Evolutionary conservation across 2,888 invertebrate species (phyloP), one percentile per base, ranked within the genome.

Genomic region (Craniophora ligustri): DNA sequence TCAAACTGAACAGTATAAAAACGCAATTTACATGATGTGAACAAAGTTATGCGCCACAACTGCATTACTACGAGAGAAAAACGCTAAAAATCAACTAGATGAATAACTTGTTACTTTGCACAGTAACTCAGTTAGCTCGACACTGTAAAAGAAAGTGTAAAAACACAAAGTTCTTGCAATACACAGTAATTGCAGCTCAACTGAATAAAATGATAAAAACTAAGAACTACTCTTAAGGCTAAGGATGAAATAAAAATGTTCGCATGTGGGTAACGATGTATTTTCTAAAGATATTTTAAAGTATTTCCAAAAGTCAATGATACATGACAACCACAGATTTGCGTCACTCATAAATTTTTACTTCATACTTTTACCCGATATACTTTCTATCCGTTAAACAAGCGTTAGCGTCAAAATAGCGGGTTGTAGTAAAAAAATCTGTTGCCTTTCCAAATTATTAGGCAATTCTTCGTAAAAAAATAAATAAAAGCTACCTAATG

Each of bases 191-290:
- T 83, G 80, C 74, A 78, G 63, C 73, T 72, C 76, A 74, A 82
- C 74, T 82, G 79, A 81, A 81, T 78, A 79, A 81, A 82, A 82
- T 76, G 76, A 70, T 75, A 76, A 79, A 81, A 78, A 75, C 56
- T 67, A 45, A 59, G 67, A 71, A 76, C 74, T 66, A 72, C 67
- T 39, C 69, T 63, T 71, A 26, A 26, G 26, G n/a, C 26, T 26
- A 26, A 26, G 26, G 3, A 5, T 19, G 1, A 19, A 19, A 19
- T 5, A 5, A 19, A 19, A 5, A 19, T 5, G 5, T 2, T 21
- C 1, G 8, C 6, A 1, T 21, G n/a, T n/a, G n/a, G n/a, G n/a
- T n/a, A n/a, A n/a, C n/a, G n/a, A n/a, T n/a, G n/a, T n/a, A n/a
- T n/a, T n/a, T n/a, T n/a, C n/a, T n/a, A n/a, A n/a, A n/a, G n/a